Base-by-base conservation (phyloP, 2,113 vertebrate species). In the Mormyrus iriodes region DNA sequence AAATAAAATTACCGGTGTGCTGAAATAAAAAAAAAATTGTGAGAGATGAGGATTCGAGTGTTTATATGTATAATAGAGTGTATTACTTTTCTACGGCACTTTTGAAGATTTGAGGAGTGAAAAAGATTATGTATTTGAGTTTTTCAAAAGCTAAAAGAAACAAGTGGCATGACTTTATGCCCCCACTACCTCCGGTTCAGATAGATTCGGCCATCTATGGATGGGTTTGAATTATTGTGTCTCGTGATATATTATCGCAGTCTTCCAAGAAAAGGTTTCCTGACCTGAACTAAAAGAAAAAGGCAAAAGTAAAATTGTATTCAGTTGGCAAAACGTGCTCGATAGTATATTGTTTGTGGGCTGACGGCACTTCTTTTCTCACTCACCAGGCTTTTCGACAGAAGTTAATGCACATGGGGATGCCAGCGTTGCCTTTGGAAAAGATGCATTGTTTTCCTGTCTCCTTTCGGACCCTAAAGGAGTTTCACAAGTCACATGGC, bases 401-500 rank as follows among this genome's bases (percentile, higher is more conserved):
- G 44, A 0, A 4, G 12, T 92, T 0, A 90, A 0, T 0, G 35
- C 58, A 0, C 10, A 27, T 0, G 94, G 92, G 27, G 49, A 89
- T 1, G 44, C 0, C 19, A 86, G 83, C 48, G 93, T 76, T 0
- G 88, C 35, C 0, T 94, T 91, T 0, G 90, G 92, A 0, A 15
- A 46, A 0, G 88, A 92, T 0, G 93, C 90, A 0, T 2, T 82
- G 1, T 94, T 89, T 4, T 83, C 0, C 0, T 95, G 94, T 4
- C 1, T 52, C 2, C 31, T 91, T 0, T 2, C 65, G 0, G 49
- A 92, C 21, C 10, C 87, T 0, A 46, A 46, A 87, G 94, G 94
- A 58, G 95, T 95, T 31, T 89, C 13, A 0, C 95, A 95, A 90
- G 91, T 95, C 9, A 95, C 93, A 0, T 95, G 95, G 95, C 94